Base-by-base conservation (phyloP, 2,113 vertebrate genomes). In the Forbesichthys agassizii region DNA sequence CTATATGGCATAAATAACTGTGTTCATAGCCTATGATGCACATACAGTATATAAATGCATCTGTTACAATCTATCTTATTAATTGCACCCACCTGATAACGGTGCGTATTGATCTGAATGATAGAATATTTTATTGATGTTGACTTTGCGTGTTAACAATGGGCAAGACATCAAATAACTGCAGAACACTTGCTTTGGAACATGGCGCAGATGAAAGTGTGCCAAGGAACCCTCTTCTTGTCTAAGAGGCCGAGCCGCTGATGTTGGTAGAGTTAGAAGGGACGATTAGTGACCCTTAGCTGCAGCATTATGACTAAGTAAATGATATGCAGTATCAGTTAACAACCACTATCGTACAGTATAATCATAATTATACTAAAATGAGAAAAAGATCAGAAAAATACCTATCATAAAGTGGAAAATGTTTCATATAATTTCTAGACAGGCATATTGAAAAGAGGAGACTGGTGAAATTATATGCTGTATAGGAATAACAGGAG, bases 221-320 rank as follows among this genome's bases (percentile, higher is more conserved):
- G 9, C 11, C 3, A 3, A 0, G 4, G 11, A 10, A 10, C 16
- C 1, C 16, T 64, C 60, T 71, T 57, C 18, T 63, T 67, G 13
- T 62, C 67, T 52, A 48, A 18, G n/a, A n/a, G 8, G 9, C 48
- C 10, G 63, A 4, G 14, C 11, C 27, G 16, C 56, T 66, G 12
- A 59, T 64, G 42, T 51, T 11, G 27, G 60, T 67, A 9, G 57
- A 16, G 48, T 66, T 51, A 51, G 18, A 74, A 6, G 46, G 48
- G 33, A 69, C 64, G 68, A 60, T 2, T 63, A n/a, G 52, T 61
- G 13, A 5, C 33, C 51, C 33, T 60, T 11, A 60, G 11, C n/a
- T 59, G 51, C 14, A 68, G 64, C 68, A 66, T 52, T 66, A 14
- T 7, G 36, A 14, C 5, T 13, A 5, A 4, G 11, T 10, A 58